A percentile compares a stretch with the other conserved stretches of the same genome.
Conservation (phyloP, 2,888 invertebrate genomes). For the Cantharis rufa region DNA sequence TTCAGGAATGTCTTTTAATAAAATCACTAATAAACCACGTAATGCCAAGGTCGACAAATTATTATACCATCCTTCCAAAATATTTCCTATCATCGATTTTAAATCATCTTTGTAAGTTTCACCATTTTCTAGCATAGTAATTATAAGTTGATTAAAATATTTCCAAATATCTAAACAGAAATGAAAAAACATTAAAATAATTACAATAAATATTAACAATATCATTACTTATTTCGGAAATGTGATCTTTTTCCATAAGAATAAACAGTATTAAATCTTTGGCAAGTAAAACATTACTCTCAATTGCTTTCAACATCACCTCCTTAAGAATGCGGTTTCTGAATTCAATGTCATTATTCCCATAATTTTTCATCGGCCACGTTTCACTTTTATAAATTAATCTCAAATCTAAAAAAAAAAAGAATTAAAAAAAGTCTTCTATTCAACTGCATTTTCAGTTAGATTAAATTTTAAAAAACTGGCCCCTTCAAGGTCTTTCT, state of each 20-base stretch:
- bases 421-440: too few relatives aligned
- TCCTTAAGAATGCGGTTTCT: slow-evolving; percentile 2
- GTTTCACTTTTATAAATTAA: neutral
- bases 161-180: slow-evolving; percentile 4
- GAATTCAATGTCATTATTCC: neutral
- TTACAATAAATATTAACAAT: neutral
- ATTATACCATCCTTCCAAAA: slow-evolving; percentile 9
- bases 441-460: too few relatives aligned
- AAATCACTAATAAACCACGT: slow-evolving; percentile 3
- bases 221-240: slow-evolving; percentile 12
- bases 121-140: neutral
- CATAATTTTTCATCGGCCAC: neutral
- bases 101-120: neutral
- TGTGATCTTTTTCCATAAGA: neutral
- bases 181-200: neutral
- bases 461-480: too few relatives aligned
- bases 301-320: slow-evolving; percentile 1
- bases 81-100: neutral
- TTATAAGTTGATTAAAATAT: neutral
- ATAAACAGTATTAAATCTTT: slow-evolving; percentile 12
- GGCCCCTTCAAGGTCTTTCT: too few relatives aligned
- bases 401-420: slow-evolving; percentile 6
- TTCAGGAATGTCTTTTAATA: neutral
- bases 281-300: slow-evolving; percentile 3
- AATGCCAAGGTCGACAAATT: neutral